Conservation (phyloP, 2,888 invertebrate genomes). For the Rhamnusium bicolor region DNA sequence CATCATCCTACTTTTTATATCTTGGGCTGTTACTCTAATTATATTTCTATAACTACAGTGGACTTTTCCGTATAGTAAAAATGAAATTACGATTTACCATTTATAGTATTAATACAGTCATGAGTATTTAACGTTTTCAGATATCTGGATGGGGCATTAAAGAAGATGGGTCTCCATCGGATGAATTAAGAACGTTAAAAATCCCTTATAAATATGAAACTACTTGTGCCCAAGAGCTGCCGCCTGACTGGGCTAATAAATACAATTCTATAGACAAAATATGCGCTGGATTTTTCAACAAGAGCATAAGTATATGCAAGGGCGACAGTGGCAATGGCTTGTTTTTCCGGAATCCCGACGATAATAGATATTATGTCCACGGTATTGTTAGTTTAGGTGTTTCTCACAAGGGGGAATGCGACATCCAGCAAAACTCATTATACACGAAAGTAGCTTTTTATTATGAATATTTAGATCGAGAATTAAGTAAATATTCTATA, state of each 20-base stretch:
- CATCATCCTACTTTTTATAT: no score
- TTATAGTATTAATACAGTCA: no score
- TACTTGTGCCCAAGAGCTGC: conserved; percentile 41
- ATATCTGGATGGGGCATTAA: conserved; percentile 46
- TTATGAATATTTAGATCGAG: conserved; percentile 43
- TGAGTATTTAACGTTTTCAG: conserved; percentile 15
- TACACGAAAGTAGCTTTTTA: conserved; percentile 45
- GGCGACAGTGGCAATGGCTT: conserved; percentile 49
- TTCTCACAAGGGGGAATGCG: conserved; percentile 34
- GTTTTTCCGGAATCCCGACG: conserved; percentile 40
- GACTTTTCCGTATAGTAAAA: no score
- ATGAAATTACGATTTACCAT: no score
- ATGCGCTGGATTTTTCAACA: conserved; percentile 43
- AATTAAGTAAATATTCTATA: conserved; percentile 34
- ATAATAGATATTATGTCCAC: conserved; percentile 48
- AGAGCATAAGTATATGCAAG: conserved; percentile 43
- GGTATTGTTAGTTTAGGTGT: conserved; percentile 47
- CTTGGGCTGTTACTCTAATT: no score
- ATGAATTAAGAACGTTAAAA: conserved; percentile 36
- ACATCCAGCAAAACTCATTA: conserved; percentile 43
- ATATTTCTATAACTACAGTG: no score
- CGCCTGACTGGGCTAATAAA: conserved; percentile 41
- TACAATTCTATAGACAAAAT: conserved; percentile 47
- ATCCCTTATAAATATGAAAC: conserved; percentile 45
- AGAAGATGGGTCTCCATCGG: conserved; percentile 37